Evolutionary conservation across 2,113 vertebrate genomes (phyloP), one percentile per base, ranked within the genome.

Genomic region (Equus przewalskii): DNA sequence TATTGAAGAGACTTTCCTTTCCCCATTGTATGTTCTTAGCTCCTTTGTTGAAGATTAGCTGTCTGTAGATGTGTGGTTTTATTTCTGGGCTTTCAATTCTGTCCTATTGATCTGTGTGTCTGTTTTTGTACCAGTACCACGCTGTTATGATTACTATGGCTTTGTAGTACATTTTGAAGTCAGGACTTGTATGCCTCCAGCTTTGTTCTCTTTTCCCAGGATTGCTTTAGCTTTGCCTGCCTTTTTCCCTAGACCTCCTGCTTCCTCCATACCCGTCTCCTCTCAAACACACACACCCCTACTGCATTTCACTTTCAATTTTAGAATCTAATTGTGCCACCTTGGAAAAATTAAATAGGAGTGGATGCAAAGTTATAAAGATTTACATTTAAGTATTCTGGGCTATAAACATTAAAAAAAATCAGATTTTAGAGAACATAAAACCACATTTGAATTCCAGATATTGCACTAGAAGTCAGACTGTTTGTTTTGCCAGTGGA

Each of bases 271-370:
- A 75, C 22, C 3, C 3, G 41, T 90, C 36, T 75, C 14, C 58
- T 95, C 14, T 30, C 21, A 91, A 49, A 49, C 73, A 60, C 18
- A 9, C 6, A 24, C 19, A 5, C 9, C 16, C 26, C 51, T 36
- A 30, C 69, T 82, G 46, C 5, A 15, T 82, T 83, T 82, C 56
- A 65, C 36, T 56, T 82, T 83, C 49, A 75, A 16, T 60, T 80
- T 96, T 46, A 49, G 67, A 81, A 81, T 86, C 21, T 75, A 75
- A 82, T 65, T 95, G 49, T 46, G 26, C 56, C 22, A 19, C 56
- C 75, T 91, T 85, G 12, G 73, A 73, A 87, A 87, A 92, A 94
- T 70, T 70, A 80, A 94, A 73, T 44, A 87, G 14, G 16, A 72
- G 26, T 87, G 36, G 18, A 21, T 75, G 26, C 75, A 73, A 33